Percentiles rank a stretch among this genome's conserved stretches.
Conservation (phyloP, 2,797 vertebrate genomes). For the Crenichthys baileyi region DNA sequence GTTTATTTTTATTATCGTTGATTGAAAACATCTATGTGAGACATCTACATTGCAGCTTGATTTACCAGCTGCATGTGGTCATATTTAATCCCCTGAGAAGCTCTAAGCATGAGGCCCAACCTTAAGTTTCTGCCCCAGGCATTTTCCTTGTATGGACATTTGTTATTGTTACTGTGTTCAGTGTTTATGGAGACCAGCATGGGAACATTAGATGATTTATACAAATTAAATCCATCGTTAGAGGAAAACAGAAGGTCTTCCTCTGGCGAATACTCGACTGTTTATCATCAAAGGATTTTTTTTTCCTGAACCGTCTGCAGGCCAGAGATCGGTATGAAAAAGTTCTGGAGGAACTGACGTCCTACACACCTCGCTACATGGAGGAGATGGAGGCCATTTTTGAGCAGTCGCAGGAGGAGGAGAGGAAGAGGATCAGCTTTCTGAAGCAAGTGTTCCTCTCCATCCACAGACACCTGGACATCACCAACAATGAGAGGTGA, state of each 20-base stretch:
- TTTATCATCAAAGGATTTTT: constrained; percentile 26
- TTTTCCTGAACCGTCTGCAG: constrained; percentile 53
- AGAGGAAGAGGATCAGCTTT: constrained; percentile 86
- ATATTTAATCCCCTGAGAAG: constrained; percentile 50
- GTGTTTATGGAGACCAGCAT: constrained; percentile 63
- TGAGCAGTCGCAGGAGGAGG: constrained; percentile 86
- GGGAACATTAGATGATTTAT: constrained; percentile 55
- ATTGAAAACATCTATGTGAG: constrained; percentile 18
- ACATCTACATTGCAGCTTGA: constrained; percentile 21
- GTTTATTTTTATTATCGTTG: constrained; percentile 15
- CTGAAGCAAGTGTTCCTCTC: constrained; percentile 85
- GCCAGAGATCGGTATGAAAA: constrained; percentile 82
- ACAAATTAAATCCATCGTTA: constrained; percentile 19
- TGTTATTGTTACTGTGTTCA: constrained; percentile 61
- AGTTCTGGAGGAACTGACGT: constrained; percentile 81
- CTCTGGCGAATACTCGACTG: background rate
- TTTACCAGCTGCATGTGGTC: constrained; percentile 23
- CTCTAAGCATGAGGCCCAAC: constrained; percentile 45
- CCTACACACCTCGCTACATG: constrained; percentile 88
- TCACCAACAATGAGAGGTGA: constrained; percentile 85
- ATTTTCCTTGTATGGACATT: constrained; percentile 62
- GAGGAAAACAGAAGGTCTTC: constrained; percentile 24
- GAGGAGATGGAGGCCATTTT: constrained; percentile 91
- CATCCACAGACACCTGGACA: constrained; percentile 86
- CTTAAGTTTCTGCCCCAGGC: constrained; percentile 41